Base-by-base conservation (phyloP, 2,113 vertebrate species). In the Climacteris rufus region DNA sequence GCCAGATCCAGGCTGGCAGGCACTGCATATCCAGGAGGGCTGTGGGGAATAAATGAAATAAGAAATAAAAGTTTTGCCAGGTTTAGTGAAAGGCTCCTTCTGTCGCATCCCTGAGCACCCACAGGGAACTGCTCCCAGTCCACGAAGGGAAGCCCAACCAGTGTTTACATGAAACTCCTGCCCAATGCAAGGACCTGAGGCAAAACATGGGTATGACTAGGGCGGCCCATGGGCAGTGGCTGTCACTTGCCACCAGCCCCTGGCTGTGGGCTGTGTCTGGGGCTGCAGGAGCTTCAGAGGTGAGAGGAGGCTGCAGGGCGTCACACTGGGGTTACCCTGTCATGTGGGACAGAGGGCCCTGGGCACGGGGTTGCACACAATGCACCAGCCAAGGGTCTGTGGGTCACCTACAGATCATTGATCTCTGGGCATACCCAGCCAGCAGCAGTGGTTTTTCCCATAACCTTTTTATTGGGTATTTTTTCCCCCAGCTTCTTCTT, bases 341-440 rank as follows among this genome's bases (percentile, higher is more conserved):
- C 25, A 4, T 0, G 1, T 10, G 31, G 37, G 33, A 33, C 12
- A 15, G 69, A 30, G 54, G 9, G 17, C 14, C 2, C 39, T 3
- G 13, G 33, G 20, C 5, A 0, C 4, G 5, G 16, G 22, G 69
- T 30, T 72, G 42, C 28, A 11, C 7, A 4, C 0, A 0, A 10
- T 17, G 21, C 39, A 11, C 33, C 28, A 37, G 56, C 30, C 0
- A 5, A 31, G 31, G 47, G 15, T 50, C 83, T 72, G 61, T 1
- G 2, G 56, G 49, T 40, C 17, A 3, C 1, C 0, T 11, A 4
- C 1, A 2, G 68, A 9, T 3, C 6, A 1, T 63, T 40, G 59
- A 28, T 25, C 39, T 70, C 52, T 33, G 47, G 72, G 74, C 7
- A 44, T 71, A 61, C 59, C 42, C 37, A 44, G 23, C 8, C 45